Conservation (phyloP, 2,888 invertebrate species). For the Tetragnatha montana region DNA sequence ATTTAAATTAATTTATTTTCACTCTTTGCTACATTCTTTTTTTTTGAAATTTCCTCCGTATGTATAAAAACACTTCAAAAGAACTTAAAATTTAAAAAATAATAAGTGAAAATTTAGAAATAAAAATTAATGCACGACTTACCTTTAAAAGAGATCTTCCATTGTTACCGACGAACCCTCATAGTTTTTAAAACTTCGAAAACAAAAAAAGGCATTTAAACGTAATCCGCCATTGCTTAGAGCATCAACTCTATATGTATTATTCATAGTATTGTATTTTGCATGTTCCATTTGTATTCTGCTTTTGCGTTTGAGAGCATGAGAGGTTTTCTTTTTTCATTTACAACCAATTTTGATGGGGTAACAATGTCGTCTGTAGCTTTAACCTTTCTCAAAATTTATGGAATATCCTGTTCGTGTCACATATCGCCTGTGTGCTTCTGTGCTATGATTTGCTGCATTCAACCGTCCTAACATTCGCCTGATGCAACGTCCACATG, state of each 20-base stretch:
- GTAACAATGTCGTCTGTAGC: conserved; percentile 23
- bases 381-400: conserved; percentile 48
- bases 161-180: background rate
- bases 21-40: too few species aligned
- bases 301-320: conserved; percentile 52
- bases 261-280: conserved; percentile 29
- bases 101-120: too few species aligned
- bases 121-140: too few species aligned
- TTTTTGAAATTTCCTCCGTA: too few species aligned
- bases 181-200: background rate
- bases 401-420: conserved; percentile 52
- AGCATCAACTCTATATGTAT: conserved; percentile 53
- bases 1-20: too few species aligned
- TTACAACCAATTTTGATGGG: conserved; percentile 24
- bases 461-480: conserved; percentile 60
- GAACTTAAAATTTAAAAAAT: too few species aligned
- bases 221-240: conserved; percentile 57
- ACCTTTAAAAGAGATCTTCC: background rate
- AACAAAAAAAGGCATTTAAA: background rate
- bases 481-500: conserved; percentile 56
- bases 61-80: too few species aligned
- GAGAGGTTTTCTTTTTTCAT: conserved; percentile 35
- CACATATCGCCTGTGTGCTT: conserved; percentile 64
- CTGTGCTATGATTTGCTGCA: conserved; percentile 50
- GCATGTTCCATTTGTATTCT: conserved; percentile 37